Conservation (phyloP, 37 sponge, comb jelly and placozoan genomes). For the Chondrosia reniformis region DNA sequence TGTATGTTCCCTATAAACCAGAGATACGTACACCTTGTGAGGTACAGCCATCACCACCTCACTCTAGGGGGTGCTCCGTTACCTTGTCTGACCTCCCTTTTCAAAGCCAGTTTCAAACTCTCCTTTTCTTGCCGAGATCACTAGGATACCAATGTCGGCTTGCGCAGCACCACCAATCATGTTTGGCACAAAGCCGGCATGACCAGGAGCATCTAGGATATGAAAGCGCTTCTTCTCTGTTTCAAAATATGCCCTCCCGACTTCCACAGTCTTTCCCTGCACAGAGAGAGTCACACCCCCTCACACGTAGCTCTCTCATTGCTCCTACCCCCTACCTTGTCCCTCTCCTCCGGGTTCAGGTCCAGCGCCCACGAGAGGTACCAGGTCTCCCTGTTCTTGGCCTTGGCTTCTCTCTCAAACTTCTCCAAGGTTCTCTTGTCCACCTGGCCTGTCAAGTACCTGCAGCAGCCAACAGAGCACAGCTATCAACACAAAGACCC, state of each 20-base stretch:
- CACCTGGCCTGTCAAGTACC: slow-evolving; percentile 89
- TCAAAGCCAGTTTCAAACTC: slow-evolving; percentile 99
- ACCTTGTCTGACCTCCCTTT: slow-evolving; percentile 92
- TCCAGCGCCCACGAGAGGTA: slow-evolving; percentile 98
- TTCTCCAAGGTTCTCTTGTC: slow-evolving; percentile 99
- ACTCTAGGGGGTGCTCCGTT: background rate
- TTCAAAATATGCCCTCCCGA: slow-evolving; percentile 93
- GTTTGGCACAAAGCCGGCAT: slow-evolving; percentile 97
- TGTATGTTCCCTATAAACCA: slow-evolving; percentile 85
- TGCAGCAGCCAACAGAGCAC: slow-evolving; percentile 21
- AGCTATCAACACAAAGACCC: background rate
- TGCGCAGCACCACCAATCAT: slow-evolving; percentile 98
- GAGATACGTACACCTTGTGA: background rate
- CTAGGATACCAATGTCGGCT: slow-evolving; percentile 95
- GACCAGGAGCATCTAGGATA: slow-evolving; percentile 98
- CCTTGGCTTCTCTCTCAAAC: slow-evolving; percentile 97
- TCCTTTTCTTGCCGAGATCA: slow-evolving; percentile 96
- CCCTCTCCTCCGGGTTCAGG: slow-evolving; percentile 95
- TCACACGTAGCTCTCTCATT: background rate
- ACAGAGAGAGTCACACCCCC: background rate
- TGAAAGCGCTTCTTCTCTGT: slow-evolving; percentile 95
- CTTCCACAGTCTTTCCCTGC: slow-evolving; percentile 98
- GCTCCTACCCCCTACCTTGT: slow-evolving; percentile 66
- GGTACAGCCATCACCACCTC: background rate
- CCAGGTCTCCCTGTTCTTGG: slow-evolving; percentile 99